A percentile compares a stretch with the other conserved stretches of the same genome.
Evolutionary conservation across 2,797 vertebrate genomes (phyloP).

Genomic region (Amblyopsis hoosieri): DNA sequence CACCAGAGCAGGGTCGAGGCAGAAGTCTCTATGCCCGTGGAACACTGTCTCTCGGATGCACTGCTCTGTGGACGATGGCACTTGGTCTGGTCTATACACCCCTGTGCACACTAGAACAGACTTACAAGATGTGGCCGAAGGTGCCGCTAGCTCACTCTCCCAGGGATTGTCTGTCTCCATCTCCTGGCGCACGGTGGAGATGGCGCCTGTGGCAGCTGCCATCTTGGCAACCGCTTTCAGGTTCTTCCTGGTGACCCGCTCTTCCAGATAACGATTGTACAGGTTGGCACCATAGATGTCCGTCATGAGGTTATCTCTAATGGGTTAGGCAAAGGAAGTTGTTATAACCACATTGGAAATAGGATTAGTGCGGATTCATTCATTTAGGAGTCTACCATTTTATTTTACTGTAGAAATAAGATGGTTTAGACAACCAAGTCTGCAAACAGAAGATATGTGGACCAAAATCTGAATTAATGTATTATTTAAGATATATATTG

Average conservation of each 20-base stretch:
- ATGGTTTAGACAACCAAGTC: too few relatives aligned
- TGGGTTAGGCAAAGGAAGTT: background rate
- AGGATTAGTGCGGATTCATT: too few relatives aligned
- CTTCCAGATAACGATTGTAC: slow-evolving; percentile 87
- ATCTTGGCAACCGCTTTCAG: slow-evolving; percentile 70
- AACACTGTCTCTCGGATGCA: slow-evolving; percentile 80
- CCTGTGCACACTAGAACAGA: slow-evolving; percentile 91
- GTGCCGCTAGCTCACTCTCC: slow-evolving; percentile 80
- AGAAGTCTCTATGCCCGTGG: slow-evolving; percentile 91
- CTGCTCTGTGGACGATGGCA: slow-evolving; percentile 66
- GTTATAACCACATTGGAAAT: too few relatives aligned
- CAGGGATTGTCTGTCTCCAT: slow-evolving; percentile 70
- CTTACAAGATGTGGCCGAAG: slow-evolving; percentile 83
- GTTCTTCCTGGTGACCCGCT: slow-evolving; percentile 64
- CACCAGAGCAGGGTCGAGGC: slow-evolving; percentile 83
- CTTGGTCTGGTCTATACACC: slow-evolving; percentile 83
- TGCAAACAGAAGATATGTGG: too few relatives aligned
- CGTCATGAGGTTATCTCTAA: slow-evolving; percentile 92
- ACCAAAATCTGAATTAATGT: too few relatives aligned
- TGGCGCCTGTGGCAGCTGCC: slow-evolving; percentile 63
- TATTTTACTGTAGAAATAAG: too few relatives aligned
- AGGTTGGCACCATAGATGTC: slow-evolving; percentile 93
- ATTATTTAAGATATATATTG: too few relatives aligned
- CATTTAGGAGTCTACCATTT: too few relatives aligned
- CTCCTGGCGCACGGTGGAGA: slow-evolving; percentile 60